Evolutionary conservation across 2,888 invertebrate genomes (phyloP), one percentile per base, ranked within the genome.

Genomic region (Mimas tiliae): DNA sequence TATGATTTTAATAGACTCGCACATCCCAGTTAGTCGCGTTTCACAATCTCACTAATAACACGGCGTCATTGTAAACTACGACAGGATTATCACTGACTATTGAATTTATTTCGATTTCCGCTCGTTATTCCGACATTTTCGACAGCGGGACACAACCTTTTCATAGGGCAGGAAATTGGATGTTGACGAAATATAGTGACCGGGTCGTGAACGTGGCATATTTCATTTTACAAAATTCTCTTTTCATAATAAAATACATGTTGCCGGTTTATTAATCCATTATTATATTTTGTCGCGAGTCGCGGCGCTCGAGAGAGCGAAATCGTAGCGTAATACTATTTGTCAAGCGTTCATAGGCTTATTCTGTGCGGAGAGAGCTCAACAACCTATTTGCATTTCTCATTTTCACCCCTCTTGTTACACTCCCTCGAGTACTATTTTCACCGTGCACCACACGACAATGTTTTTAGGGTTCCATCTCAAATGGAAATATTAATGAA

Each of bases 301-400:
- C 68, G 68, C 62, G 64, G 67, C 69, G 58, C 42, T 42, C 58
- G 12, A 38, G 76, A 78, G 78, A 74, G 8, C 9, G 8, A 69
- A 85, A 87, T 87, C 83, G 82, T 79, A 75, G 79, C 76, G 79
- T 86, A 83, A 87, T 87, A 81, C 81, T 88, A 87, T 88, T 91
- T 89, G 88, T 89, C 85, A 87, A 79, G 80, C 83, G 81, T 85
- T 89, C 85, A 85, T 86, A 82, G 85, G 87, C 86, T 89, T 89
- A 88, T 86, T 87, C 82, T 77, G 77, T 74, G 79, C 78, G 79
- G 78, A 81, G 81, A 80, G 82, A 83, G 82, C 86, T 88, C 87
- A 86, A 85, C 86, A 85, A 82, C 84, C 81, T 87, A 91, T 91
- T 91, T 91, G 89, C 90, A 91, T 90, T 89, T 91, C 90, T 90